Evolutionary conservation across 2,888 invertebrate species (phyloP).

Genomic region (Tiliacea aurago): DNA sequence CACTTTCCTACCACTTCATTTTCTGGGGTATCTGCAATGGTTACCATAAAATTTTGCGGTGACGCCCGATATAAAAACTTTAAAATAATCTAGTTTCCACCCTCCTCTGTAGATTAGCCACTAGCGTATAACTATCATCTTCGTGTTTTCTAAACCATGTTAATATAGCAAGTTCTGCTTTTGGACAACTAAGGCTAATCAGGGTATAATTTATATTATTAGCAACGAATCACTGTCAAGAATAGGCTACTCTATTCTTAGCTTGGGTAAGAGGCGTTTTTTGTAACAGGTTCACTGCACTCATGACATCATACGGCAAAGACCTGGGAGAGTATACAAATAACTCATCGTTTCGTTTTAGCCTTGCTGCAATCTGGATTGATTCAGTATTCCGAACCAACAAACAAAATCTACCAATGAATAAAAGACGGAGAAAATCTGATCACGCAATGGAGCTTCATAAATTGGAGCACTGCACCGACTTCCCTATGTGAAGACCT

Average conservation of each 20-base stretch:
- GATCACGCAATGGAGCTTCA: conserved; percentile 3
- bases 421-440: conserved; percentile 23
- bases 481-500: conserved; percentile 30
- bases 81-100: neutral
- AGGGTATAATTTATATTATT: conserved; percentile 32
- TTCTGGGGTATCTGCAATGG: neutral
- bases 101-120: neutral
- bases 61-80: neutral
- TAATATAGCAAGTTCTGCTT: conserved; percentile 1
- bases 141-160: neutral
- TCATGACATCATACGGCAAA: conserved; percentile 45
- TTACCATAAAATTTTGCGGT: neutral
- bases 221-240: conserved; percentile 36
- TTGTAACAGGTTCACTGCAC: conserved; percentile 47
- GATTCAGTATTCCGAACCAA: conserved; percentile 21
- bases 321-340: conserved; percentile 47
- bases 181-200: conserved; percentile 12
- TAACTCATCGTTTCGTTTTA: conserved; percentile 34
- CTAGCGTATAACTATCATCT: neutral
- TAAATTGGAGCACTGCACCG: conserved; percentile 22
- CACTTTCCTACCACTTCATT: neutral
- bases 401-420: neutral
- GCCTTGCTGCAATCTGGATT: conserved; percentile 24
- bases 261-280: conserved; percentile 15
- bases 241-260: conserved; percentile 35